A percentile compares a stretch with the other conserved stretches of the same genome.
These are phyloP conservation scores for Gymnobelideus leadbeateri DNA, from an alignment of 2,113 vertebrate species.

Conservation along the genomic window DNA sequence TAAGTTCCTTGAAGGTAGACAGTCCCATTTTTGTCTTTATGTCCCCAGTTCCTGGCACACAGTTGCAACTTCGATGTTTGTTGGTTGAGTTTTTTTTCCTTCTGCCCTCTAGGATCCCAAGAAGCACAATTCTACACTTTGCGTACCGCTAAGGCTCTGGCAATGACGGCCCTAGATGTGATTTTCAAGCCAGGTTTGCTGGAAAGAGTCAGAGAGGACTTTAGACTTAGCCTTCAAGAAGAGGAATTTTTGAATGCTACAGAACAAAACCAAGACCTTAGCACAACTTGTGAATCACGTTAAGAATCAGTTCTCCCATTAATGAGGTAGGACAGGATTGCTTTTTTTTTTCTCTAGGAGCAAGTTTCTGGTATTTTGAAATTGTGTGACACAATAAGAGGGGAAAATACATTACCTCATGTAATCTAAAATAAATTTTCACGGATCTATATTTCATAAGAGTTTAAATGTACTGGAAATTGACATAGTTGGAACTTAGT, in stretches of 20 bases:
- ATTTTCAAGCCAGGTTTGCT: constrained; percentile 89
- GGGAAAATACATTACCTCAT: constrained; percentile 33
- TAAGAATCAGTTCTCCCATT: constrained; percentile 63
- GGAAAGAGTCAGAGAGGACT: constrained; percentile 88
- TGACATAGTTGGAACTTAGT: neutral
- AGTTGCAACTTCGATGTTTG: neutral
- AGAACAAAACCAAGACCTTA: constrained; percentile 66
- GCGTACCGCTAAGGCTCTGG: constrained; percentile 90
- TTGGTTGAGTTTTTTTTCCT: constrained; percentile 12
- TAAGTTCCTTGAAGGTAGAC: neutral
- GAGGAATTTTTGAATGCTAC: constrained; percentile 75
- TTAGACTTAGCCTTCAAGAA: constrained; percentile 85
- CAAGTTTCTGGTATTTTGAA: constrained; percentile 40
- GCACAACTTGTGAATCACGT: constrained; percentile 54
- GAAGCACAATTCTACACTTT: constrained; percentile 90
- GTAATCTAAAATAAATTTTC: constrained; percentile 38
- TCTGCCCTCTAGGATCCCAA: constrained; percentile 85
- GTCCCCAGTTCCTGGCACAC: neutral
- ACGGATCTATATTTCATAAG: constrained; percentile 12
- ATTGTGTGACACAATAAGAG: neutral
- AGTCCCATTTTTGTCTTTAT: neutral
- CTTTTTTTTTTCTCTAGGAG: constrained; percentile 33
- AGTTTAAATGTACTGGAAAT: constrained; percentile 38
- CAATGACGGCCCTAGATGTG: constrained; percentile 93
- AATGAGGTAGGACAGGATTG: constrained; percentile 39